Conservation (phyloP, 1,140 invertebrate species). For the Leptonema lineaticorne region DNA sequence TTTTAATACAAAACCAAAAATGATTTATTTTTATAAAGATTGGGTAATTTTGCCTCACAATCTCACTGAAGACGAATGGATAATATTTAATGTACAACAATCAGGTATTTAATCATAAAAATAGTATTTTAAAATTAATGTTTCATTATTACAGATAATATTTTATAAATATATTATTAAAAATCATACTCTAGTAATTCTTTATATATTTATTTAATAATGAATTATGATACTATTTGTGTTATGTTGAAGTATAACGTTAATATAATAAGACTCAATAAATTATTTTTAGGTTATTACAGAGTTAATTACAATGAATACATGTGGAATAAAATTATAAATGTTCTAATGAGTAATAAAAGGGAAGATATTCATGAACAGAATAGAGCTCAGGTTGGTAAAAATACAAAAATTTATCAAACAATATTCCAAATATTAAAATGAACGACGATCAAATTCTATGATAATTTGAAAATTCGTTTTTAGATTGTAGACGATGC, state of each 20-base stretch:
- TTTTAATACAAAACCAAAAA: not conserved
- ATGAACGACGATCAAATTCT: no score
- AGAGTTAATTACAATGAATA: conserved; percentile 11
- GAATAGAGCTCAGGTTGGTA: conserved; percentile 8
- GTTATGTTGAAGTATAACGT: not conserved
- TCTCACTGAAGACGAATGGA: not conserved
- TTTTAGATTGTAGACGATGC: no score
- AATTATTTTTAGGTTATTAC: conserved; percentile 18
- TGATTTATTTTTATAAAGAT: not conserved
- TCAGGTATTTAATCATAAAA: not conserved
- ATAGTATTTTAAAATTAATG: no score
- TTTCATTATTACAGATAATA: no score
- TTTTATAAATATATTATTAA: no score
- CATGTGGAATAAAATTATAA: not conserved
- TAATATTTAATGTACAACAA: conserved; percentile 1
- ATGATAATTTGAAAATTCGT: no score
- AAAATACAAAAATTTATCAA: not conserved
- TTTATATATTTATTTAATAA: no score
- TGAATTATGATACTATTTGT: not conserved
- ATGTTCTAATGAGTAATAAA: not conserved
- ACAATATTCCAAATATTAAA: not conserved
- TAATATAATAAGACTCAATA: not conserved
- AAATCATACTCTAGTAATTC: no score
- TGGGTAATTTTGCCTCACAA: not conserved
- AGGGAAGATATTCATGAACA: not conserved